A percentile compares a stretch with the other conserved stretches of the same genome.
phyloP scores from a whole-genome alignment of 2,113 vertebrate species.

The Lates calcarifer region DNA sequence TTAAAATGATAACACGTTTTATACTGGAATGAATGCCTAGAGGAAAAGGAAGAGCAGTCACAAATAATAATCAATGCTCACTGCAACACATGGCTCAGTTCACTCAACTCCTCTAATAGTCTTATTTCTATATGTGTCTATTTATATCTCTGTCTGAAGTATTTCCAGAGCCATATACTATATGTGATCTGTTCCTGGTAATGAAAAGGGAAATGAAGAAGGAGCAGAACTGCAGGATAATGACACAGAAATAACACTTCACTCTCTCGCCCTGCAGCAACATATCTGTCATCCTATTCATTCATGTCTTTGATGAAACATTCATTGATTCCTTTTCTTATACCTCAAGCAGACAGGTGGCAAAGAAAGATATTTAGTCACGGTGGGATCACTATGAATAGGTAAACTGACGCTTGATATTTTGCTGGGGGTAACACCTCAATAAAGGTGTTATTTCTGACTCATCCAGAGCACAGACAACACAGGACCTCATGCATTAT shows the following conservation, averaged over 20 bases:
- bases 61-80: background rate
- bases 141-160: constrained; percentile 1
- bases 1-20: background rate
- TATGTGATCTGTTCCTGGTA: constrained; percentile 7
- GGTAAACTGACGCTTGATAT: constrained; percentile 30
- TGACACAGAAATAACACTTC: constrained; percentile 49
- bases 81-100: constrained; percentile 8
- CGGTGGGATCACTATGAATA: constrained; percentile 26
- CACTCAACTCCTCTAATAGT: background rate
- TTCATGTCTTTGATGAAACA: constrained; percentile 56
- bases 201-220: constrained; percentile 39
- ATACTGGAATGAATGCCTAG: background rate
- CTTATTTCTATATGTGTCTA: background rate
- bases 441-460: constrained; percentile 12
- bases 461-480: background rate
- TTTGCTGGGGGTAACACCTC: constrained; percentile 35
- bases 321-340: constrained; percentile 51
- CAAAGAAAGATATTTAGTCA: constrained; percentile 40
- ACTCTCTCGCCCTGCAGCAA: constrained; percentile 40
- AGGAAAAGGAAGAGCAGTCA: background rate
- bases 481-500: background rate
- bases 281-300: constrained; percentile 48
- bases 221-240: constrained; percentile 38
- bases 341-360: constrained; percentile 42
- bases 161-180: constrained; percentile 18